These are phyloP conservation scores for Scylla paramamosain DNA, from an alignment of 1,140 invertebrate species.

Conservation along the genomic window DNA sequence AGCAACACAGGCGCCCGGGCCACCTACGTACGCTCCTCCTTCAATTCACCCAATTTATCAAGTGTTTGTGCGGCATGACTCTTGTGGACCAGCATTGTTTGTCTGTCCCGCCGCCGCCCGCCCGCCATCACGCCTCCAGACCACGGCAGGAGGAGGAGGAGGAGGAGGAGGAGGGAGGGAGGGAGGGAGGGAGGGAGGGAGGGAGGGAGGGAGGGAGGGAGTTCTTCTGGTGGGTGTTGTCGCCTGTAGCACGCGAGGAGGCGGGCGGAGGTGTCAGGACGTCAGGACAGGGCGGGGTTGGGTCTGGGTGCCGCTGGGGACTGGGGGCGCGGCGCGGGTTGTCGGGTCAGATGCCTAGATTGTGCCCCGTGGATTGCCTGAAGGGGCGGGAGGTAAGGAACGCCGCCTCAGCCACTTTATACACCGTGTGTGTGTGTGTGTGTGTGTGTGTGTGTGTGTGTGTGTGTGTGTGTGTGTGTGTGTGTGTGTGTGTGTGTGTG, in stretches of 20 bases:
- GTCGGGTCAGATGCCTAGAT: too few species aligned
- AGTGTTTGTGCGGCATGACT: constrained; percentile 19
- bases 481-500: background rate
- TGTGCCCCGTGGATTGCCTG: too few species aligned
- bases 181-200: too few species aligned
- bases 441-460: too few species aligned
- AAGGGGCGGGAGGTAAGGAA: too few species aligned
- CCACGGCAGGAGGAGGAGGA: background rate
- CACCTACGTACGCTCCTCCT: background rate
- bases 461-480: background rate
- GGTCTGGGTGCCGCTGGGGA: too few species aligned
- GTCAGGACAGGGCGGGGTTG: too few species aligned
- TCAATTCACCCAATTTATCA: constrained; percentile 1
- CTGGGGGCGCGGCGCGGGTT: too few species aligned
- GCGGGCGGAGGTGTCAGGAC: background rate
- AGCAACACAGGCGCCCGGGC: background rate
- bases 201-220: background rate
- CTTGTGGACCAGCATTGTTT: constrained; percentile 5
- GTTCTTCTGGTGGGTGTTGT: background rate
- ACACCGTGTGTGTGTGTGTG: too few species aligned
- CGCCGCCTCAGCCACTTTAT: too few species aligned
- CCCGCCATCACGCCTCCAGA: too few species aligned
- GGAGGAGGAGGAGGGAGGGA: background rate
- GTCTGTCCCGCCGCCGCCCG: background rate
- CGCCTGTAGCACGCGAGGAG: background rate